These are phyloP conservation scores for Myotis daubentonii DNA, from an alignment of 2,797 vertebrate genomes.

Conservation along the genomic window DNA sequence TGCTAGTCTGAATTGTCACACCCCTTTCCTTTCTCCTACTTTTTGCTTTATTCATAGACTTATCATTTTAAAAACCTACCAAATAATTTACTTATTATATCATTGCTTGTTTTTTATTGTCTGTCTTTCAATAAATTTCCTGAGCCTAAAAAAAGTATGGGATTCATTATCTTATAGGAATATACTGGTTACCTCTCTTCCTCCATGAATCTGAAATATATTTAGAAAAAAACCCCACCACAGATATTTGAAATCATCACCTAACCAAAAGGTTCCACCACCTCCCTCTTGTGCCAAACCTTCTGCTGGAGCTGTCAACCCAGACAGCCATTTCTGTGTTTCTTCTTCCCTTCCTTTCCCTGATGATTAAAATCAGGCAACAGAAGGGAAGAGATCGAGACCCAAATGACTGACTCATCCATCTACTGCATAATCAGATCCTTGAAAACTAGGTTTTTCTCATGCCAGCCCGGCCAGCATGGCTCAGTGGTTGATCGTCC, in stretches of 20 bases:
- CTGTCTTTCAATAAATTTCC: not conserved
- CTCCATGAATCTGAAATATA: not conserved
- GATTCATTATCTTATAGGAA: not conserved
- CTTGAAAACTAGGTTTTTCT: not conserved
- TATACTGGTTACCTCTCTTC: not conserved
- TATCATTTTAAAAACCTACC: not conserved
- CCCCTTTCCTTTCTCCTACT: not conserved
- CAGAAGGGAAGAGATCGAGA: constrained; percentile 21
- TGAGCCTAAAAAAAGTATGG: not conserved
- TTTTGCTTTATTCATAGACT: not conserved
- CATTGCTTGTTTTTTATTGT: not conserved
- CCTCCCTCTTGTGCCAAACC: not conserved
- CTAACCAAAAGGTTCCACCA: not conserved
- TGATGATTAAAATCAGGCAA: not conserved
- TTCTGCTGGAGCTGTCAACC: not conserved
- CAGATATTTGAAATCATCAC: not conserved
- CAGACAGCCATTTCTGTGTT: not conserved
- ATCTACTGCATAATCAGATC: not conserved
- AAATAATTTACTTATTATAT: not conserved
- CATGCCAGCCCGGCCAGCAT: not conserved
- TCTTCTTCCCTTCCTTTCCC: not conserved
- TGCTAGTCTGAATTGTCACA: not conserved
- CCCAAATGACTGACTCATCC: not conserved
- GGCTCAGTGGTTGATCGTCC: too few species aligned
- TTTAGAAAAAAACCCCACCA: not conserved